These are phyloP conservation scores for Dromius quadrimaculatus DNA, from an alignment of 2,888 invertebrate species.

Conservation along the genomic window DNA sequence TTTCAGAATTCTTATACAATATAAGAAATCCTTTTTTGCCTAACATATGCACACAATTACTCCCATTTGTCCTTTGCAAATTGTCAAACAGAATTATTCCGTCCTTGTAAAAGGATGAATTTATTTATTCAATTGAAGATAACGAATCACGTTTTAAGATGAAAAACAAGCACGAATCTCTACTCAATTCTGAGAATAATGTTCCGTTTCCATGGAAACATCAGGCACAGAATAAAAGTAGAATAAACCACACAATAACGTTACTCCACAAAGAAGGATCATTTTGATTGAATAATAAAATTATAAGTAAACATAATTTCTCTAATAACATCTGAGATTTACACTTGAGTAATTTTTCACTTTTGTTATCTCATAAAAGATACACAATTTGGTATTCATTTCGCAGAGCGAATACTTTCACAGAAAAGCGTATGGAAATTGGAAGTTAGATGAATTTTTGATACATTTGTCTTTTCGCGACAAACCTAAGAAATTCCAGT, in stretches of 20 bases:
- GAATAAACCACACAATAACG: conserved; percentile 32
- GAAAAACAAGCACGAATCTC: conserved; percentile 27
- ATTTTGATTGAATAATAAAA: conserved; percentile 37
- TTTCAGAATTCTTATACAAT: too few relatives aligned
- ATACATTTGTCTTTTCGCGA: too few relatives aligned
- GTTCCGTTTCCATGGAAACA: conserved; percentile 14
- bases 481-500: too few relatives aligned
- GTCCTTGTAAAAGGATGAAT: too few relatives aligned
- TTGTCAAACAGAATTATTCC: too few relatives aligned
- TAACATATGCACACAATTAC: too few relatives aligned
- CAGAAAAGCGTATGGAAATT: not conserved
- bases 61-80: too few relatives aligned
- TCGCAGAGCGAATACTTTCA: not conserved
- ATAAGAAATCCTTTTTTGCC: too few relatives aligned
- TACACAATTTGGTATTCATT: conserved; percentile 10
- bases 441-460: too few relatives aligned
- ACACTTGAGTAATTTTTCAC: conserved; percentile 22
- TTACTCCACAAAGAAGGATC: conserved; percentile 25
- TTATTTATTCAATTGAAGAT: conserved; percentile 18
- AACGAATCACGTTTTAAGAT: not conserved
- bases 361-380: conserved; percentile 16
- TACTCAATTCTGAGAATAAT: conserved; percentile 3
- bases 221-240: conserved; percentile 24
- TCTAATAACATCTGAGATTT: conserved; percentile 17
- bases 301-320: conserved; percentile 32